Percentiles rank a stretch among this genome's conserved stretches.
Conservation (phyloP, 2,888 invertebrate genomes). For the Heliconius ismenius region DNA sequence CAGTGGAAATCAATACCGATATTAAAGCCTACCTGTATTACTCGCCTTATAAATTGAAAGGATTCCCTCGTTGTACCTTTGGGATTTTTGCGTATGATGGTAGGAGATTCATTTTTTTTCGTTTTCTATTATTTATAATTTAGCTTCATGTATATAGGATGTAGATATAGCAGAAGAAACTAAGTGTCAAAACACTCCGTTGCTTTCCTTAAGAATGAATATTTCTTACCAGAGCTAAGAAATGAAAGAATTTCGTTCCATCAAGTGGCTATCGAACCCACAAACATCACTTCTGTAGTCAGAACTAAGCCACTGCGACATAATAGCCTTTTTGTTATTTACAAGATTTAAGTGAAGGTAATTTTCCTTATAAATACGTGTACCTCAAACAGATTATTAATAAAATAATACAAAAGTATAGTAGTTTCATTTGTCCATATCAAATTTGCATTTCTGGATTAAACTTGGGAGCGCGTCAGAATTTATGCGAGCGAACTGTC, state of each 20-base stretch:
- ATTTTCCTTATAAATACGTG: background rate
- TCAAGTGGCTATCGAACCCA: too few relatives aligned
- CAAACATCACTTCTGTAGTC: too few relatives aligned
- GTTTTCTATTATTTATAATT: background rate
- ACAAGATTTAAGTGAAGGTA: too few relatives aligned
- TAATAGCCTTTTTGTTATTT: background rate
- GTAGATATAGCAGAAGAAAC: too few relatives aligned
- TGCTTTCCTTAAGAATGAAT: too few relatives aligned
- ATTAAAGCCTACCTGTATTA: slow-evolving; percentile 13
- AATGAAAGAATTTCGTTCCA: too few relatives aligned
- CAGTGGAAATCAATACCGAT: slow-evolving; percentile 38
- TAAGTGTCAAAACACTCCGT: too few relatives aligned
- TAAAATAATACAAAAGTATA: background rate
- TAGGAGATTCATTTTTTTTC: background rate
- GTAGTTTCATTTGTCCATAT: slow-evolving; percentile 15
- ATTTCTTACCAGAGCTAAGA: too few relatives aligned
- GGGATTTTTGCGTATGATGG: background rate
- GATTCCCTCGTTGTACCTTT: background rate
- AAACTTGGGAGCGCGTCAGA: slow-evolving; percentile 4
- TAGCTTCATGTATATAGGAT: too few relatives aligned
- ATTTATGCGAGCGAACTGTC: slow-evolving; percentile 27
- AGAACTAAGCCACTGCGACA: too few relatives aligned
- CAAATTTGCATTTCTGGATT: slow-evolving; percentile 26
- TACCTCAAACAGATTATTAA: background rate
- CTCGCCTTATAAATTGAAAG: slow-evolving; percentile 9